A percentile compares a stretch with the other conserved stretches of the same genome.
phyloP scores from a whole-genome alignment of 2,888 invertebrate genomes.

The Teleiodes luculella region DNA sequence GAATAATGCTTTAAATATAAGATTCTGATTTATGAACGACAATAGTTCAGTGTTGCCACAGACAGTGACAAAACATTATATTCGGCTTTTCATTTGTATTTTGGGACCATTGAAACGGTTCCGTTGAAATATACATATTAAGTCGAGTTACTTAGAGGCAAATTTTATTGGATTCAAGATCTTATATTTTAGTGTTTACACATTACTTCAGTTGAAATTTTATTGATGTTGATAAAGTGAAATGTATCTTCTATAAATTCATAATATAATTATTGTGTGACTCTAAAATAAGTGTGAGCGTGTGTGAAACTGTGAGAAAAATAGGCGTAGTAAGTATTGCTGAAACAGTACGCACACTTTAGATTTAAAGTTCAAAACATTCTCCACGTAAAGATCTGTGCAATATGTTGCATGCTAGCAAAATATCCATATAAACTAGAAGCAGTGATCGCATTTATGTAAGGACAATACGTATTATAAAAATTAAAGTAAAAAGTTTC shows the following conservation, averaged over 20 bases:
- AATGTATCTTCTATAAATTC: not conserved
- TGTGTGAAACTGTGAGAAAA: slow-evolving; percentile 1
- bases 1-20: slow-evolving; percentile 49
- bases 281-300: too few relatives aligned
- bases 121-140: not conserved
- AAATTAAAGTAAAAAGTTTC: too few relatives aligned
- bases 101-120: slow-evolving; percentile 26
- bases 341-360: slow-evolving; percentile 13
- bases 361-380: slow-evolving; percentile 1
- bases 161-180: not conserved
- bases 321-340: slow-evolving; percentile 1
- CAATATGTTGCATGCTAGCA: too few relatives aligned
- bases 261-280: not conserved
- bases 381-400: not conserved
- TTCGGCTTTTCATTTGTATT: slow-evolving; percentile 17
- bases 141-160: not conserved
- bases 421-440: too few relatives aligned
- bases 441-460: too few relatives aligned
- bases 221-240: not conserved
- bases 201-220: not conserved
- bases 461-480: too few relatives aligned
- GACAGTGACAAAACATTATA: too few relatives aligned
- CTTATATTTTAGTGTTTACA: not conserved
- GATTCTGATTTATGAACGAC: too few relatives aligned
- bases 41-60: too few relatives aligned